Conservation (phyloP, 2,113 vertebrate species). For the Phalacrocorax pelagicus region DNA sequence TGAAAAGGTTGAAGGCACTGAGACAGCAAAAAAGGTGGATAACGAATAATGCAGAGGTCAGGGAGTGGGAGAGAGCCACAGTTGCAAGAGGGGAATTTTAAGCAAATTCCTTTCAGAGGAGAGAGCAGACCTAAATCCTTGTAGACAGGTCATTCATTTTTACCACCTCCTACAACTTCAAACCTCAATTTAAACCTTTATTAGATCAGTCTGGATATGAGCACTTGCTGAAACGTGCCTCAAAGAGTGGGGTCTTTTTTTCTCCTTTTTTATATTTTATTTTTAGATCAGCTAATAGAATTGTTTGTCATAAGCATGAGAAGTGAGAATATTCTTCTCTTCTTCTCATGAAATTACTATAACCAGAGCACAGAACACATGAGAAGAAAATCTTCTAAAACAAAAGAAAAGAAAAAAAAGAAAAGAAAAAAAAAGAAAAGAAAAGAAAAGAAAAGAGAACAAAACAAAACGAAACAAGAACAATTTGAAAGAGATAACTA, state of each 20-base stretch:
- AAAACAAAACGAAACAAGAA: not conserved
- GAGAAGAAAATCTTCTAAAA: not conserved
- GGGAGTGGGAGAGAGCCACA: not conserved
- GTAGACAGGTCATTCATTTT: slow-evolving; percentile 35
- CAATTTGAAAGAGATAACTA: not conserved
- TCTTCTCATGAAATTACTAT: not conserved
- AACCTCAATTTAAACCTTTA: not conserved
- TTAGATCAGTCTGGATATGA: not conserved
- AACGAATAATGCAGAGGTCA: not conserved
- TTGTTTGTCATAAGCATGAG: not conserved
- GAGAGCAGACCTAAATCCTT: slow-evolving; percentile 16
- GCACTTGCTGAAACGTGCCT: not conserved
- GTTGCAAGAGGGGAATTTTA: slow-evolving; percentile 12
- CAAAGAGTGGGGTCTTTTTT: not conserved
- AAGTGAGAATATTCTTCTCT: not conserved
- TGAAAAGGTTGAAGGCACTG: not conserved
- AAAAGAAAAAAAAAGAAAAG: no score
- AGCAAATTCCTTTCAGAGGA: not conserved
- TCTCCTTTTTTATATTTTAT: not conserved
- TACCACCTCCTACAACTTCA: slow-evolving; percentile 16
- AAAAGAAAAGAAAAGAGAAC: no score
- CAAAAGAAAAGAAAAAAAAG: not conserved
- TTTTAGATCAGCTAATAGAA: not conserved
- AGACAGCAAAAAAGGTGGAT: not conserved
- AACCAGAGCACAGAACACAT: not conserved